Base-by-base conservation (phyloP, 2,113 vertebrate species). In the Romanogobio albipinnatus region DNA sequence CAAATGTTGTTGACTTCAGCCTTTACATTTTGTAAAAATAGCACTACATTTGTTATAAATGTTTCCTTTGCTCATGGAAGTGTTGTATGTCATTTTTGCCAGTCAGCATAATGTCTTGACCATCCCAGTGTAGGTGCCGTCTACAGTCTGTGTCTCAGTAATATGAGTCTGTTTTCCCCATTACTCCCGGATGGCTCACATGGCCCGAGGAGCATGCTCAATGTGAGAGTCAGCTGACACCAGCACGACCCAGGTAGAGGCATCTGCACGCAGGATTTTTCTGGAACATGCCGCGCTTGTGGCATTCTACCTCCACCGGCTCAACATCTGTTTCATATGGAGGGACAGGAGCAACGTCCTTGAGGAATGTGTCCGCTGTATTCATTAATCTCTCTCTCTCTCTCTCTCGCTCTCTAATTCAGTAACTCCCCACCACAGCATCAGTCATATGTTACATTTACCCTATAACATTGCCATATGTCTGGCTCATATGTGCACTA, bases 221-320 rank as follows among this genome's bases (percentile, higher is more conserved):
- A 84, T 85, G 76, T 84, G 81, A 85, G 24, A 56, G 81, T 70
- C 90, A 88, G 89, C 89, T 86, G 92, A 90, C 87, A 91, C 90
- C 90, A 87, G 89, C 83, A 91, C 90, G 91, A 90, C 91, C 92
- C 93, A 93, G 92, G 93, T 94, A 92, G 91, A 82, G 84, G 92
- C 94, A 95, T 93, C 94, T 95, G 94, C 88, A 92, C 90, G 76
- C 61, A 56, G 85, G 86, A 84, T 91, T 93, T 94, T 95, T 94
- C 93, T 91, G 89, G 93, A 93, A 89, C 93, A 91, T 89, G 89
- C 91, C 85, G 86, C 88, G 93, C 94, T 92, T 90, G 91, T 92
- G 92, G 93, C 91, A 78, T 89, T 84, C 90, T 90, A 91, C 91
- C 92, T 90, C 86, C 89, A 86, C 91, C 91, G 90, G 91, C 88